Percentiles rank a stretch among this genome's conserved stretches.
These are phyloP conservation scores for Acanthosepion pharaonis DNA, from an alignment of 2,888 invertebrate genomes.

Conservation along the genomic window DNA sequence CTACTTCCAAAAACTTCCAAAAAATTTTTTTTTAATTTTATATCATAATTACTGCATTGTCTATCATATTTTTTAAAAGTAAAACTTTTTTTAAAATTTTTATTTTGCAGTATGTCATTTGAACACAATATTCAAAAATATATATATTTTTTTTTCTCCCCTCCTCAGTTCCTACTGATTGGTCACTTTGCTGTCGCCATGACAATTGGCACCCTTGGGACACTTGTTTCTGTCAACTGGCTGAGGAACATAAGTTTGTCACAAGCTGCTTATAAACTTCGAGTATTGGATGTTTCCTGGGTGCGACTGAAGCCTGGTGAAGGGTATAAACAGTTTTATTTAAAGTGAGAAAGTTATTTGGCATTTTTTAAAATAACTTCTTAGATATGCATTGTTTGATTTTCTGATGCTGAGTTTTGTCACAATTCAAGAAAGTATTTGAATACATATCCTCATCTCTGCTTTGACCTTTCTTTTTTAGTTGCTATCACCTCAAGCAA, in stretches of 20 bases:
- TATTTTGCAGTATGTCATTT: neutral
- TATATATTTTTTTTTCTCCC: neutral
- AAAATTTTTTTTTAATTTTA: too few species aligned
- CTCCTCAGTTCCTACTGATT: neutral
- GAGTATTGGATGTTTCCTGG: conserved; percentile 36
- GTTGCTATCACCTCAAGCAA: too few species aligned
- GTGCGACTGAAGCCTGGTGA: neutral
- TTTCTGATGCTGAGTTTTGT: too few species aligned
- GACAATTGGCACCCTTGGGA: neutral
- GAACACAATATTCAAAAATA: neutral
- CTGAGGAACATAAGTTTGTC: neutral
- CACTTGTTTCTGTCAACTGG: neutral
- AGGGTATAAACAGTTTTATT: neutral
- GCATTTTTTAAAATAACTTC: too few species aligned
- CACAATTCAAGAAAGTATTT: too few species aligned
- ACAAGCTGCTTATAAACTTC: neutral
- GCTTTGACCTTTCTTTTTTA: too few species aligned
- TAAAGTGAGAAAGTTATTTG: conserved; percentile 35
- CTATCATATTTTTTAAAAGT: too few species aligned
- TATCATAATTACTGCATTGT: neutral
- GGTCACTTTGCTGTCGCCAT: neutral
- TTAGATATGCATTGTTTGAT: too few species aligned
- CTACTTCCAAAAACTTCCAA: too few species aligned
- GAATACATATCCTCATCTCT: too few species aligned
- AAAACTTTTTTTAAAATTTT: neutral